phyloP scores from a whole-genome alignment of 2,888 invertebrate species.

The Cancer borealis region DNA sequence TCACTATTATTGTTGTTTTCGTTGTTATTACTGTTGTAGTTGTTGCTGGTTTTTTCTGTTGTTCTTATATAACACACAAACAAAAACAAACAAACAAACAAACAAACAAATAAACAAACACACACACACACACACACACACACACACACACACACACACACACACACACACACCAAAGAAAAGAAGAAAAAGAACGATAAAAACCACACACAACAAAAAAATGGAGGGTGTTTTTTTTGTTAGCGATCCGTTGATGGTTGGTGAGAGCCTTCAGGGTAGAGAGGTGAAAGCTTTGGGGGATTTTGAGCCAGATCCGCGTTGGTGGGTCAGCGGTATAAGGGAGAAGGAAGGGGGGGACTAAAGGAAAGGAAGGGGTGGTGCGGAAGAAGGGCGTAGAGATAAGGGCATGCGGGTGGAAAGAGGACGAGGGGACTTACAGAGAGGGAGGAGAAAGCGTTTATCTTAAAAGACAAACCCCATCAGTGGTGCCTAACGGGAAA shows the following conservation, averaged over 20 bases:
- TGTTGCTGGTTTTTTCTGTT: too few relatives aligned
- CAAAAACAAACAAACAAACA: too few relatives aligned
- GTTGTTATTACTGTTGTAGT: too few relatives aligned
- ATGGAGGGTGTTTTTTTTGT: not conserved
- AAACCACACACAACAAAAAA: not conserved
- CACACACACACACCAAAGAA: slow-evolving; percentile 1
- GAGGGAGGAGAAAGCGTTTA: not conserved
- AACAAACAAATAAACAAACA: too few relatives aligned
- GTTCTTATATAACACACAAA: too few relatives aligned
- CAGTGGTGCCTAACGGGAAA: not conserved
- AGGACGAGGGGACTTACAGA: not conserved
- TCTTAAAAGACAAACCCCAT: not conserved
- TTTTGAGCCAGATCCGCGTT: not conserved
- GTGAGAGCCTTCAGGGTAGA: not conserved
- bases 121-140: too few relatives aligned
- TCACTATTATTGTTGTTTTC: too few relatives aligned
- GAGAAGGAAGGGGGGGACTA: not conserved
- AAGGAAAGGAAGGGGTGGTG: not conserved
- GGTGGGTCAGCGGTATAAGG: not conserved
- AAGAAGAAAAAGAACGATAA: not conserved
- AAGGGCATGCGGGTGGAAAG: not conserved
- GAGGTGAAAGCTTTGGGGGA: not conserved
- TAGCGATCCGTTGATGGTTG: not conserved
- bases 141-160: not conserved
- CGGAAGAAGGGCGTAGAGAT: not conserved